phyloP scores from a whole-genome alignment of 2,888 invertebrate species.

The Polydrusus pterygomalis region DNA sequence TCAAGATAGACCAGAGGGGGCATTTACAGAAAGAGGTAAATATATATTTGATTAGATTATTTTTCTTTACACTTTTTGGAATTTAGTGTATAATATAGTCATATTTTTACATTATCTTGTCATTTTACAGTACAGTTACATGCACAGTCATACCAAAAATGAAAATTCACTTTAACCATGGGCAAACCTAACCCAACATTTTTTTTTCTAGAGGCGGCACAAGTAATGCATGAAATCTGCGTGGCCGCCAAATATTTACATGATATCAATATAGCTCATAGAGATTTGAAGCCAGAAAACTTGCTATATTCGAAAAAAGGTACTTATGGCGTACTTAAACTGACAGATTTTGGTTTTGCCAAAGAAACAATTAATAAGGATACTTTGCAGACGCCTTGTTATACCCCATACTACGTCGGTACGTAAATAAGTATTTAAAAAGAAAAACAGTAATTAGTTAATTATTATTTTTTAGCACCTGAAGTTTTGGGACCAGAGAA shows the following conservation, averaged over 20 bases:
- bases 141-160: too few relatives aligned
- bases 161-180: too few relatives aligned
- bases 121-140: too few relatives aligned
- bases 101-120: too few relatives aligned
- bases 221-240: slow-evolving; percentile 97
- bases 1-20: slow-evolving; percentile 94
- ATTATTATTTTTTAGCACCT: slow-evolving; percentile 66
- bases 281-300: slow-evolving; percentile 99
- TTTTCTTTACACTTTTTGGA: neutral
- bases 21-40: slow-evolving; percentile 94
- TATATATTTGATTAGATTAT: neutral
- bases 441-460: neutral
- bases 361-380: slow-evolving; percentile 92
- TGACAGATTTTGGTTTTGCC: slow-evolving; percentile 99
- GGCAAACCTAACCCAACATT: too few relatives aligned
- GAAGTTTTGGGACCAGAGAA: slow-evolving; percentile 97
- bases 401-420: slow-evolving; percentile 99
- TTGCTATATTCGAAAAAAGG: slow-evolving; percentile 89
- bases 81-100: too few relatives aligned
- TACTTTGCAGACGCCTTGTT: slow-evolving; percentile 97
- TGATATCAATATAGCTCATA: slow-evolving; percentile 95
- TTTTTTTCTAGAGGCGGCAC: slow-evolving; percentile 83
- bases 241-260: slow-evolving; percentile 95
- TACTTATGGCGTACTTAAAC: slow-evolving; percentile 88
- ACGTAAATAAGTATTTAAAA: slow-evolving; percentile 59